Conservation (phyloP, 2,888 invertebrate species). For the Agrotis puta region DNA sequence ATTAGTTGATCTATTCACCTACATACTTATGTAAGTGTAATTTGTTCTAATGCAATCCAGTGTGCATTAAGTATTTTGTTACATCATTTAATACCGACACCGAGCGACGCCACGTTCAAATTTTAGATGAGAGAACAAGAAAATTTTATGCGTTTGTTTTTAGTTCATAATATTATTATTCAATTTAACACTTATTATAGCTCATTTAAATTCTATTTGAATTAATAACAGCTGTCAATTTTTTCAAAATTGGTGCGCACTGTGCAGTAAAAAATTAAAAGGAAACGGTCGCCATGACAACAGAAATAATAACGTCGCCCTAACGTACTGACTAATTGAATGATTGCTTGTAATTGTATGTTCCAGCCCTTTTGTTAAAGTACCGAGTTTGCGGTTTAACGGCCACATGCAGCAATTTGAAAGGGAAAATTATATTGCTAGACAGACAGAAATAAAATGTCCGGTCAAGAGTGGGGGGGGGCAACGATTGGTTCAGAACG, state of each 20-base stretch:
- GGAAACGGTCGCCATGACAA: constrained; percentile 65
- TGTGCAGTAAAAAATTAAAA: constrained; percentile 27
- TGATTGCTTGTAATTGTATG: constrained; percentile 82
- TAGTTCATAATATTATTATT: constrained; percentile 6
- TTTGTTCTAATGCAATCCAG: constrained; percentile 38
- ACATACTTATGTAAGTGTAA: constrained; percentile 46
- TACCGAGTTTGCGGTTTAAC: constrained; percentile 80
- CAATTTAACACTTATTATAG: constrained; percentile 18
- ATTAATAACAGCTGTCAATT: constrained; percentile 42
- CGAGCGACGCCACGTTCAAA: neutral
- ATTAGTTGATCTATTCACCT: constrained; percentile 38
- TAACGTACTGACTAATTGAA: constrained; percentile 78
- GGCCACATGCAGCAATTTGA: constrained; percentile 65
- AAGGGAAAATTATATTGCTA: constrained; percentile 55
- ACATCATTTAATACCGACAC: constrained; percentile 14
- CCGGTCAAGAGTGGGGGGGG: constrained; percentile 28
- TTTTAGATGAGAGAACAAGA: constrained; percentile 11
- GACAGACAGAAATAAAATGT: constrained; percentile 43
- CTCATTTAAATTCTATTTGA: constrained; percentile 36
- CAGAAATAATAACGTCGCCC: constrained; percentile 66
- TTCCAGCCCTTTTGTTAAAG: constrained; percentile 74
- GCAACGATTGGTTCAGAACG: constrained; percentile 30
- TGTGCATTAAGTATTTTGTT: constrained; percentile 34
- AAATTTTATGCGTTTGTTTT: neutral
- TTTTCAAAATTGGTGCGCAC: constrained; percentile 32